Percentiles rank a stretch among this genome's conserved stretches.
Evolutionary conservation across 2,797 vertebrate species (phyloP).

Genomic region (Takifugu rubripes): DNA sequence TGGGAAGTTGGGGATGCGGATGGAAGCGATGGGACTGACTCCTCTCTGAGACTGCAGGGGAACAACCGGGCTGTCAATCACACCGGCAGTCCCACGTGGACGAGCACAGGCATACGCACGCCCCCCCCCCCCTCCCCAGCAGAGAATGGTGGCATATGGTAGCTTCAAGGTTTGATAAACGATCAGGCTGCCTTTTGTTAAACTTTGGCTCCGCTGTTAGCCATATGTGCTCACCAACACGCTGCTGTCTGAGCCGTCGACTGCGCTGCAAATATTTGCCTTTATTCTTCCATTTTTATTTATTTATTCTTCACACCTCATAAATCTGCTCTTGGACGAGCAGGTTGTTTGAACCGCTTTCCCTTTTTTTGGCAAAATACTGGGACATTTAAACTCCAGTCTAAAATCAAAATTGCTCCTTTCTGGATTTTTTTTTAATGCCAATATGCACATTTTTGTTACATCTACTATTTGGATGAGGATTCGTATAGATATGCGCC

Average conservation of each 20-base stretch:
- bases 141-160: conserved; percentile 44
- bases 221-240: conserved; percentile 51
- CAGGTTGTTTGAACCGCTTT: background rate
- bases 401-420: too few relatives aligned
- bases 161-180: conserved; percentile 49
- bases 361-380: background rate
- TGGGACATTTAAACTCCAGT: background rate
- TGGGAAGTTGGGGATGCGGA: conserved; percentile 13
- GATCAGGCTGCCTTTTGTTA: conserved; percentile 50
- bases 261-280: background rate
- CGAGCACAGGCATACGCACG: too few relatives aligned
- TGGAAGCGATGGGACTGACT: conserved; percentile 13
- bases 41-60: conserved; percentile 15
- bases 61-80: background rate
- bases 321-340: background rate
- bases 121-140: too few relatives aligned
- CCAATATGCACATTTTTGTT: background rate
- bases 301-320: background rate
- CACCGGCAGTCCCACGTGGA: too few relatives aligned
- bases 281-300: background rate
- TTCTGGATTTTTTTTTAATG: background rate
- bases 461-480: background rate
- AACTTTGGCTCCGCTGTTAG: conserved; percentile 32
- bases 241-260: conserved; percentile 10
- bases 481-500: background rate